Base-by-base conservation (phyloP, 2,113 vertebrate genomes). In the Menura novaehollandiae region DNA sequence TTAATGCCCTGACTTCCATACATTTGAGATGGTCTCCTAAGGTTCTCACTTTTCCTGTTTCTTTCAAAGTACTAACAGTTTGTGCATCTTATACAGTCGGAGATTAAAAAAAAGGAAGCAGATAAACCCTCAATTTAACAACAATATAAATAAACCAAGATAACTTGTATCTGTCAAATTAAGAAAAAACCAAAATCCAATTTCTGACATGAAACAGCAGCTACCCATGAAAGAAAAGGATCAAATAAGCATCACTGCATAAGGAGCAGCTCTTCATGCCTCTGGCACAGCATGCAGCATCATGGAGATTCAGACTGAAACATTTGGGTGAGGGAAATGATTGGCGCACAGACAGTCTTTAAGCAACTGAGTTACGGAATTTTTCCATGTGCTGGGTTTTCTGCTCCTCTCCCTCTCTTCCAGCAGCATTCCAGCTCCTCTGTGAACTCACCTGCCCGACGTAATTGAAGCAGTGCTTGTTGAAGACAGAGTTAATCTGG, bases 401-500 rank as follows among this genome's bases (percentile, higher is more conserved):
- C 41, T 69, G 18, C 17, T 73, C 28, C 58, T 43, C 79, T 74
- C 6, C 32, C 20, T 74, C 27, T 15, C 51, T 18, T 30, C 32
- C 1, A 1, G 5, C 26, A 46, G 32, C 64, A 55, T 15, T 71
- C 32, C 41, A 59, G 58, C 59, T 37, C 15, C 9, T 49, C 32
- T 4, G 8, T 22, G 80, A 84, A 73, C 97, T 80, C 76, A 99
- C 99, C 98, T 99, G 99, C 80, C 99, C 99, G 10, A 59, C 53
- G 23, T 98, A 98, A 96, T 99, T 99, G 95, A 98, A 92, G 55
- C 99, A 99, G 95, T 99, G 98, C 81, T 99, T 99, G 96, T 97
- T 98, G 91, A 99, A 98, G 97, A 99, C 93, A 44, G 98, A 99
- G 96, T 99, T 99, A 95, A 99, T 98, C 96, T 99, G 99, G 1